Base-by-base conservation (phyloP, 1,140 invertebrate genomes). In the Platorchestia sp. region DNA sequence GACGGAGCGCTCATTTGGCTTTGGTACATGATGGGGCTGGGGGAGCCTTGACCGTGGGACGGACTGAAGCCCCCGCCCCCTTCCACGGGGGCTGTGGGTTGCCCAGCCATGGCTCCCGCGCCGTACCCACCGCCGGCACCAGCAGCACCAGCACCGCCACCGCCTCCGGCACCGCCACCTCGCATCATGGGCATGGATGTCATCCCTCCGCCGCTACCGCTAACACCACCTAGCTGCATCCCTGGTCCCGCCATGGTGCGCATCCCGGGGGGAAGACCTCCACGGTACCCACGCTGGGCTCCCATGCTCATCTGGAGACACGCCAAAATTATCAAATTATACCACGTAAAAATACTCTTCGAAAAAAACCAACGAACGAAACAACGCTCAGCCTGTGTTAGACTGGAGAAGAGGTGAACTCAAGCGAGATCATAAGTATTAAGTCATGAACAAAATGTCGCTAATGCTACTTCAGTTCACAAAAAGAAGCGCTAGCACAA, bases 31-130 rank as follows among this genome's bases (percentile, higher is more conserved):
- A 93, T 45, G 44, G 87, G 41, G 10, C 87, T 41, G 91, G 91
- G 91, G 19, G 91, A 93, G 36, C 43, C 43, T 47, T 93, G 91
- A 14, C 91, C 45, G 45, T 93, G 91, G 44, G 91, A 93, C 5
- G 91, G 91, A 93, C 91, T 93, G 91, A 44, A 93, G 43, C 43
- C 91, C 0, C 91, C 91, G 36, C 91, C 91, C 19, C 91, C 91
- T n/a, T 93, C 91, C 1, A 42, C 87, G 0, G 87, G 87, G 27
- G 87, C 16, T 45, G 87, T 42, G 87, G 87, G 41, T 45, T 90
- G 87, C 14, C 87, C 87, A 44, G 41, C 41, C 87, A 90, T 90
- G 91, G 44, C 91, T 40, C 91, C 91, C 36, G 44, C 91, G 91
- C 45, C 43, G 91, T 44, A 40, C 91, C 45, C 91, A 45, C 44